Base-by-base conservation (phyloP, 2,797 vertebrate species). In the Xiphophorus birchmanni region DNA sequence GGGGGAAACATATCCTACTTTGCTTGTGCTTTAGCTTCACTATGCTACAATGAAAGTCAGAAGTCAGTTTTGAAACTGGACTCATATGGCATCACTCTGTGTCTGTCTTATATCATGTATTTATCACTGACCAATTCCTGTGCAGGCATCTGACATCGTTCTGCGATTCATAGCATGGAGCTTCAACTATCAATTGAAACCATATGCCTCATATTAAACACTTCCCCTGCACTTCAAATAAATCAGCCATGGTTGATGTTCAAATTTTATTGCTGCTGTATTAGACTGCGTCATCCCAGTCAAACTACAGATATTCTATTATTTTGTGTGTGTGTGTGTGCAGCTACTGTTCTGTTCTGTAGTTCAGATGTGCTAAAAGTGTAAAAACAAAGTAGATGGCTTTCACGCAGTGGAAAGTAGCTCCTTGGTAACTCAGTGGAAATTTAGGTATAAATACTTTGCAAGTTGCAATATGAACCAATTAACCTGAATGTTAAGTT, bases 221-320 rank as follows among this genome's bases (percentile, higher is more conserved):
- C 93, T 96, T 96, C 95, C 96, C 92, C 90, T 95, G 91, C 91
- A 94, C 95, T 95, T 96, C 91, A 95, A 95, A 96, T 96, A 96
- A 95, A 96, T 96, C 95, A 96, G 90, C 92, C 91, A 47, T 92
- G 90, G 91, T 92, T 94, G 95, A 95, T 91, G 87, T 94, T 94
- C 85, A 85, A 88, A 93, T 92, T 96, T 96, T 95, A 95, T 95
- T 95, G 93, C 93, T 92, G 93, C 90, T 88, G 91, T 93, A 91
- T 92, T 89, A 91, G 91, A 77, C 88, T 86, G 88, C 87, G 89
- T 92, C 90, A 85, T 90, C 86, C 87, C 77, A 75, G 77, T 86
- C 75, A 82, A 89, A 87, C 86, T 88, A 90, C 88, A 87, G 84
- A 91, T 88, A 90, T 88, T 89, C 83, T 81, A 86, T 90, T 91